Evolutionary conservation across 2,888 invertebrate genomes (phyloP).

Genomic region (Megamerina dolium): DNA sequence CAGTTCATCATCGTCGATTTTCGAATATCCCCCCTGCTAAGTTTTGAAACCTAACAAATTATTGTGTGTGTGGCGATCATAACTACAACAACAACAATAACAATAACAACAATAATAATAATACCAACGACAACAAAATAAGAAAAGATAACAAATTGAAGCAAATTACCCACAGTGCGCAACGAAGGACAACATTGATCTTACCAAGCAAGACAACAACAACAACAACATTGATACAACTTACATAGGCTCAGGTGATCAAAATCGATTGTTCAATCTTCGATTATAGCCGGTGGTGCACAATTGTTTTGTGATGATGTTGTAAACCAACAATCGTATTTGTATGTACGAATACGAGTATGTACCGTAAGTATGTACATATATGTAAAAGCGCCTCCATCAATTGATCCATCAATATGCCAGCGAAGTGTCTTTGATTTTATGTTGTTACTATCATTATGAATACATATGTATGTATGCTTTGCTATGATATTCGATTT

Average conservation of each 20-base stretch:
- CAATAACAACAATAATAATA: neutral
- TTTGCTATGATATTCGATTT: no score
- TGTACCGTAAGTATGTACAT: no score
- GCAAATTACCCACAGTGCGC: constrained; percentile 6
- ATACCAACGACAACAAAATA: neutral
- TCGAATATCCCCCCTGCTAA: constrained; percentile 16
- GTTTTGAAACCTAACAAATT: constrained; percentile 17
- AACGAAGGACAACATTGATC: constrained; percentile 6
- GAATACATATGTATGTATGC: neutral
- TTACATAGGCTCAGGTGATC: constrained; percentile 1
- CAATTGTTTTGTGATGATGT: neutral
- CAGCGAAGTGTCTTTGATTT: neutral
- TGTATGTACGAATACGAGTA: no score
- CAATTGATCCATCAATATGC: constrained; percentile 4
- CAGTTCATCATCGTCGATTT: no score
- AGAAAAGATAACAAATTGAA: neutral
- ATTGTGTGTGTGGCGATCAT: neutral
- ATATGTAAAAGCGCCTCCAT: neutral
- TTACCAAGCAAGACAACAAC: neutral
- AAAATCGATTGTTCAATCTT: neutral
- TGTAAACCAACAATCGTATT: no score
- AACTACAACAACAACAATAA: neutral
- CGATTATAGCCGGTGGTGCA: no score
- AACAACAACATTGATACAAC: no score
- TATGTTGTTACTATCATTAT: neutral